A percentile compares a stretch with the other conserved stretches of the same genome.
phyloP scores from a whole-genome alignment of 2,113 vertebrate species.

The Paratilapia polleni region DNA sequence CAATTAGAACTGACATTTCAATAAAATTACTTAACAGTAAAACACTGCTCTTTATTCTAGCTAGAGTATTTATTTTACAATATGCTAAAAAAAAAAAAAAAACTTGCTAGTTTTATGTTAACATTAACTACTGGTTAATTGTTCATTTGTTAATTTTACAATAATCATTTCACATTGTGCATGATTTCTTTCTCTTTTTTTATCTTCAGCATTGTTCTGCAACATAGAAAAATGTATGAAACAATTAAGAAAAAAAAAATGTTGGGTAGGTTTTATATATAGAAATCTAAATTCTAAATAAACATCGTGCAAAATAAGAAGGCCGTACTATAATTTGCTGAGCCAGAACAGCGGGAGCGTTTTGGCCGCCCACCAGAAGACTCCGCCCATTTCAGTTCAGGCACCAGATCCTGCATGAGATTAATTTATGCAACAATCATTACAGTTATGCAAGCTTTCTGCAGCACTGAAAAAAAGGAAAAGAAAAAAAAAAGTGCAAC shows the following conservation, averaged over 20 bases:
- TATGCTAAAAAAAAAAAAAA: too few species aligned
- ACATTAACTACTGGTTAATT: too few species aligned
- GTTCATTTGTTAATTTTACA: too few species aligned
- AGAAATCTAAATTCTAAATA: not conserved
- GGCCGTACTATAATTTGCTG: not conserved
- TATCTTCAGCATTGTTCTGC: too few species aligned
- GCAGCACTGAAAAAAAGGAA: rapidly evolving
- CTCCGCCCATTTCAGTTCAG: not conserved
- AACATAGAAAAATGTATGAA: too few species aligned
- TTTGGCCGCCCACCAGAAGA: not conserved
- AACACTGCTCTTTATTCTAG: not conserved
- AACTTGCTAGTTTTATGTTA: too few species aligned
- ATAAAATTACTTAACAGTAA: not conserved
- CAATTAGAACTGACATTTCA: not conserved
- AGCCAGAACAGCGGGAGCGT: not conserved
- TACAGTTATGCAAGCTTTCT: rapidly evolving
- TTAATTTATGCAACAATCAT: not conserved
- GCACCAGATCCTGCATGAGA: not conserved
- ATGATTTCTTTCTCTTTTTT: too few species aligned
- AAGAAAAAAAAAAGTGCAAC: not conserved
- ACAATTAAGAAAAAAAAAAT: too few species aligned
- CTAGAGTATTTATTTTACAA: not conserved
- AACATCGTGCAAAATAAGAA: not conserved
- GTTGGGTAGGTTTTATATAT: too few species aligned
- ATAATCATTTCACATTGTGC: too few species aligned